A percentile compares a stretch with the other conserved stretches of the same genome.
phyloP scores from a whole-genome alignment of 2,888 invertebrate species.

The Pristionchus fissidentatus region DNA sequence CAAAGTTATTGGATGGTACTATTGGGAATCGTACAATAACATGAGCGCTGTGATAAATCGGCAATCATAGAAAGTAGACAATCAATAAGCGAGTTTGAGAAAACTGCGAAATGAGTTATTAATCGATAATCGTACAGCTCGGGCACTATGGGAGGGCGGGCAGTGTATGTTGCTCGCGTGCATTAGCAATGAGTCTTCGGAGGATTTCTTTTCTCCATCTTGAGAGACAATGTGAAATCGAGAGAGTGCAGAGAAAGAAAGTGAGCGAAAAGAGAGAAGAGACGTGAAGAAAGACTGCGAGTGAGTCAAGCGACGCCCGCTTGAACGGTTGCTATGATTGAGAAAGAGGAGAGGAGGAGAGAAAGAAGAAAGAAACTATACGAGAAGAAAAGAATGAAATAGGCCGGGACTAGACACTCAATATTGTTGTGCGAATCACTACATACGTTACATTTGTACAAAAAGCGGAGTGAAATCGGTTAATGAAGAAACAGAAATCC shows the following conservation, averaged over 20 bases:
- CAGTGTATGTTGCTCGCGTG: not conserved
- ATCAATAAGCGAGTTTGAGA: too few relatives aligned
- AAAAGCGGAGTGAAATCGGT: too few relatives aligned
- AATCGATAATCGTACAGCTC: not conserved
- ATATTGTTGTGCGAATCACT: too few relatives aligned
- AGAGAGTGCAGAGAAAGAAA: not conserved
- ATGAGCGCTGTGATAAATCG: too few relatives aligned
- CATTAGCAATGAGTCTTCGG: constrained; percentile 27
- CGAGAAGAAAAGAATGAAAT: not conserved
- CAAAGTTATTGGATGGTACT: too few relatives aligned
- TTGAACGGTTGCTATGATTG: constrained; percentile 36
- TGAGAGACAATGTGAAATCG: too few relatives aligned
- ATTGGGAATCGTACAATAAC: not conserved
- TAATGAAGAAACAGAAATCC: too few relatives aligned
- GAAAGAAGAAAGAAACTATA: not conserved
- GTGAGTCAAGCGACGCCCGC: not conserved
- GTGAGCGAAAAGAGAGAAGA: constrained; percentile 8
- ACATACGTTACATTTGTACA: too few relatives aligned
- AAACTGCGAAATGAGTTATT: constrained; percentile 3
- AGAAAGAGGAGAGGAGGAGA: not conserved
- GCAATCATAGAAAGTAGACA: too few relatives aligned
- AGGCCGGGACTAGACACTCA: too few relatives aligned
- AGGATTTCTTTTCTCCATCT: too few relatives aligned
- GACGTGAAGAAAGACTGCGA: constrained; percentile 22
- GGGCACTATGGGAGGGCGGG: not conserved